Conservation (phyloP, 1,140 invertebrate genomes). For the Diploscapter pachys region DNA sequence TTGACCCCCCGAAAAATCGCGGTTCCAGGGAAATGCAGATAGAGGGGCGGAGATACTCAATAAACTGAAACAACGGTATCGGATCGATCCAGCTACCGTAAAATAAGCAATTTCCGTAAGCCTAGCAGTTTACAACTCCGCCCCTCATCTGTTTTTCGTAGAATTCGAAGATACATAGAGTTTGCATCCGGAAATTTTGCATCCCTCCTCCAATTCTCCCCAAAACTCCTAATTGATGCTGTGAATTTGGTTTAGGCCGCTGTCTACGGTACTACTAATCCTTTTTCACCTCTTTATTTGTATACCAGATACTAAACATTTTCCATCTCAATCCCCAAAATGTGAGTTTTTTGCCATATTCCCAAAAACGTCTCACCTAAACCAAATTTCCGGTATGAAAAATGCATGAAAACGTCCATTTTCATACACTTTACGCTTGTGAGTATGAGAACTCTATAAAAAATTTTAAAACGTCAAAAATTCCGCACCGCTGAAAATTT, state of each 20-base stretch:
- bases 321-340: background rate
- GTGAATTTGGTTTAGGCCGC: constrained; percentile 23
- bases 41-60: background rate
- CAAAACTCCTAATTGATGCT: background rate
- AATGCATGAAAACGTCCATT: background rate
- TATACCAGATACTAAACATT: constrained; percentile 21
- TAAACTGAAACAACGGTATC: too few relatives aligned
- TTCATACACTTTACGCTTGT: background rate
- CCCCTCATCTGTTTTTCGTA: too few relatives aligned
- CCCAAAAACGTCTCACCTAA: background rate
- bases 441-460: background rate
- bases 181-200: too few relatives aligned
- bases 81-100: too few relatives aligned
- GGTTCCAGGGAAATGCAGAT: constrained; percentile 13
- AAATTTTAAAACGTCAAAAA: background rate
- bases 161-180: too few relatives aligned
- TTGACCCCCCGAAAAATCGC: background rate
- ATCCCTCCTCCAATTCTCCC: background rate
- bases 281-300: constrained; percentile 28
- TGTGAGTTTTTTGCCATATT: too few relatives aligned
- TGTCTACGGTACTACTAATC: constrained; percentile 37
- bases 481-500: background rate
- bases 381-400: background rate
- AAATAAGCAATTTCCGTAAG: too few relatives aligned
- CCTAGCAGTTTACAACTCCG: too few relatives aligned